phyloP scores from a whole-genome alignment of 2,888 invertebrate genomes.

The Watsonalla binaria region DNA sequence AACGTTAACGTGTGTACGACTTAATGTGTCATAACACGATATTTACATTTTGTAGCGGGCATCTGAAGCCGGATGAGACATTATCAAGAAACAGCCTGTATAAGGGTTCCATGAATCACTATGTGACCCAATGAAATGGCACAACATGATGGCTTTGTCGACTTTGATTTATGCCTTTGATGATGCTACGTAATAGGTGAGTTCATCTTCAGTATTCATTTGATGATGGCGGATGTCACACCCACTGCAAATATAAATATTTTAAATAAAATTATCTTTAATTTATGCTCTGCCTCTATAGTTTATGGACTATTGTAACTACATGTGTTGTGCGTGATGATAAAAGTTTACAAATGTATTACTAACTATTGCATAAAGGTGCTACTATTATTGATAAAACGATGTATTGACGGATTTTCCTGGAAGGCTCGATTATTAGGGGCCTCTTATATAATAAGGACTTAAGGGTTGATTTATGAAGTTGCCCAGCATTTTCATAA shows the following conservation, averaged over 20 bases:
- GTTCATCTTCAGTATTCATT: conserved; percentile 37
- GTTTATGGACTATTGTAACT: conserved; percentile 45
- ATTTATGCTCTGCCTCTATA: conserved; percentile 22
- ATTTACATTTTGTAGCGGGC: conserved; percentile 70
- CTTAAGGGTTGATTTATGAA: too few relatives aligned
- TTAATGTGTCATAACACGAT: conserved; percentile 59
- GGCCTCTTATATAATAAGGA: too few relatives aligned
- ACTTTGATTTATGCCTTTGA: conserved; percentile 38
- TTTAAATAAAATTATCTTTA: conserved; percentile 21
- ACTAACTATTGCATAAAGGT: not conserved
- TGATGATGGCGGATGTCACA: conserved; percentile 28
- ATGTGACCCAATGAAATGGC: conserved; percentile 36
- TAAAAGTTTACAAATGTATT: not conserved
- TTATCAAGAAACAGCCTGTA: conserved; percentile 29
- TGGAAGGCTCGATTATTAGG: too few relatives aligned
- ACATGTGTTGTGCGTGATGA: conserved; percentile 26
- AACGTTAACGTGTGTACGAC: conserved; percentile 23
- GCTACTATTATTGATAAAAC: too few relatives aligned
- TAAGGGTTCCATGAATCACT: conserved; percentile 30
- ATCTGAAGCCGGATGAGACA: conserved; percentile 62
- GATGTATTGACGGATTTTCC: too few relatives aligned
- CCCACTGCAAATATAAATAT: conserved; percentile 7
- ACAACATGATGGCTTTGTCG: conserved; percentile 31
- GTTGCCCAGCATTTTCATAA: too few relatives aligned
- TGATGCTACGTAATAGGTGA: conserved; percentile 46